Evolutionary conservation across 2,888 invertebrate genomes (phyloP).

Genomic region (Macrosiphum euphorbiae): DNA sequence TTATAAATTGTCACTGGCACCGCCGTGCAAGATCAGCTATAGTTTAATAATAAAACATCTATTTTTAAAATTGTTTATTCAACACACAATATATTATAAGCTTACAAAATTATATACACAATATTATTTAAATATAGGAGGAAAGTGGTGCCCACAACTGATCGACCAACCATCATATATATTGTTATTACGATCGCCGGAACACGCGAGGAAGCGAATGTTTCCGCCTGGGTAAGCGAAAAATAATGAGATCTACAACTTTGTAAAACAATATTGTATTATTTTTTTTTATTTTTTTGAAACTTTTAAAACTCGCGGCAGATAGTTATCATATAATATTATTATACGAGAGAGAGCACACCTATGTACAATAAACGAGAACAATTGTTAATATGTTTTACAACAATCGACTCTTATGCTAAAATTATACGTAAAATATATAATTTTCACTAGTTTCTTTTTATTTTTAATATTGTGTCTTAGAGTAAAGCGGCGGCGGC

Average conservation of each 20-base stretch:
- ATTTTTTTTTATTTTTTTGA: conserved; percentile 15
- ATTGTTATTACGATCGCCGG: conserved; percentile 43
- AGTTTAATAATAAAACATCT: background rate
- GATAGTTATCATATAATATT: conserved; percentile 5
- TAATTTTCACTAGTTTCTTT: background rate
- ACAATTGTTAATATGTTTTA: background rate
- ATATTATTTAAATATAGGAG: conserved; percentile 57
- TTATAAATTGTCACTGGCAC: no score
- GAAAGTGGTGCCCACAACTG: conserved; percentile 25
- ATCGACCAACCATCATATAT: conserved; percentile 31
- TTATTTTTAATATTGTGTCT: background rate
- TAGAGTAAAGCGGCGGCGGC: background rate
- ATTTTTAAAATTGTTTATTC: conserved; percentile 55
- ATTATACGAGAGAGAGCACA: conserved; percentile 27
- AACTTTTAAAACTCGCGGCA: background rate
- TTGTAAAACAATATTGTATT: conserved; percentile 52
- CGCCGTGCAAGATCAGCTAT: no score
- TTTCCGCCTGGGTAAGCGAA: conserved; percentile 39
- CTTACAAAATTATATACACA: conserved; percentile 60
- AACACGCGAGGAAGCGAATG: conserved; percentile 45
- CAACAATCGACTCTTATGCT: background rate
- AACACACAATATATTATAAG: conserved; percentile 54
- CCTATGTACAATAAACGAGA: conserved; percentile 4
- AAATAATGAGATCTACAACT: conserved; percentile 63
- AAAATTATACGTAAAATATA: conserved; percentile 16